Percentiles rank a stretch among this genome's conserved stretches.
Evolutionary conservation across 1,140 invertebrate species (phyloP).

Genomic region (Papilio aristodemus): DNA sequence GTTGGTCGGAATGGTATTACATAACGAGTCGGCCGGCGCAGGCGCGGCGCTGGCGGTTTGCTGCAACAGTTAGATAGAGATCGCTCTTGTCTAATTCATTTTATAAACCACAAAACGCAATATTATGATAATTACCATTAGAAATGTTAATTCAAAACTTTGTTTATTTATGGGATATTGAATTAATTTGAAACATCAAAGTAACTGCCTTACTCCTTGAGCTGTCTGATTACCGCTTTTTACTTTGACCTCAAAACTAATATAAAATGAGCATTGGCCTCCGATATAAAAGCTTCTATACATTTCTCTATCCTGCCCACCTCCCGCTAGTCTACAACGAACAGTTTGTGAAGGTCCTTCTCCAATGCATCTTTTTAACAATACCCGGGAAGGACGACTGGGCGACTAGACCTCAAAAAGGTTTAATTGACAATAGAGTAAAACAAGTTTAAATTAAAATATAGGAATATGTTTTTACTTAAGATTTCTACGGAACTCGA

Average conservation of each 20-base stretch:
- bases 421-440: neutral
- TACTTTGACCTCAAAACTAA: neutral
- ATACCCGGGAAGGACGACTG: too few relatives aligned
- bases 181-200: too few relatives aligned
- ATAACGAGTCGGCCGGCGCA: slow-evolving; percentile 22
- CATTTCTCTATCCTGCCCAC: too few relatives aligned
- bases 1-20: slow-evolving; percentile 51
- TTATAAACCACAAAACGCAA: slow-evolving; percentile 17
- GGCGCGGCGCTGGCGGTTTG: neutral
- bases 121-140: neutral
- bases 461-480: neutral
- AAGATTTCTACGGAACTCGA: neutral
- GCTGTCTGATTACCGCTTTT: neutral
- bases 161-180: neutral
- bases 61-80: neutral
- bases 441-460: neutral
- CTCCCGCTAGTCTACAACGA: too few relatives aligned
- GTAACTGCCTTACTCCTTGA: too few relatives aligned
- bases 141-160: neutral
- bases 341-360: too few relatives aligned
- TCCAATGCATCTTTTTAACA: too few relatives aligned
- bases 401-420: too few relatives aligned
- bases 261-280: too few relatives aligned
- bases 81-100: slow-evolving; percentile 6
- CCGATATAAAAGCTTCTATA: too few relatives aligned